Conservation (phyloP, 2,797 vertebrate species). For the Brotula barbata region DNA sequence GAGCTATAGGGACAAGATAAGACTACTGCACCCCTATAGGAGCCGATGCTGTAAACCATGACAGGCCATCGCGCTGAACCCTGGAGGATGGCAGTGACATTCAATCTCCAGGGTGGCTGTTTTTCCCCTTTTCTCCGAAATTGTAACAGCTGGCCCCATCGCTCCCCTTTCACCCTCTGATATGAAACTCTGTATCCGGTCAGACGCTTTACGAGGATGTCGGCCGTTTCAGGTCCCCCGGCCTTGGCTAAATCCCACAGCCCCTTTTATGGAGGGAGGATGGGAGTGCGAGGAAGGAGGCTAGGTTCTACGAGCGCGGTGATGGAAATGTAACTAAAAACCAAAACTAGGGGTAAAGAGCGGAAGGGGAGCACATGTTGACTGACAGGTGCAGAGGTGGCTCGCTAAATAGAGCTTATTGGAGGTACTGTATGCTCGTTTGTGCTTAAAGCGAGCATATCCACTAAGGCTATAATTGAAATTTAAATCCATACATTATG, state of each 20-base stretch:
- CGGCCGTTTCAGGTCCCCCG: conserved; percentile 62
- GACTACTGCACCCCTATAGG: conserved; percentile 8
- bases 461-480: conserved; percentile 51
- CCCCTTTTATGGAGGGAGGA: conserved; percentile 63
- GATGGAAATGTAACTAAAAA: conserved; percentile 75
- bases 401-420: conserved; percentile 54
- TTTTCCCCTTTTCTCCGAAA: conserved; percentile 6
- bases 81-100: conserved; percentile 61
- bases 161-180: conserved; percentile 63
- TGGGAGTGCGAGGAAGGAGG: conserved; percentile 28
- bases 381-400: conserved; percentile 77
- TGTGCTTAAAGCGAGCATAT: conserved; percentile 42
- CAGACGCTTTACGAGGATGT: conserved; percentile 78
- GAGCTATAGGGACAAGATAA: conserved; percentile 6
- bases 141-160: conserved; percentile 75
- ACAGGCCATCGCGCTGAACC: conserved; percentile 44
- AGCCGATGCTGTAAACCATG: conserved; percentile 56
- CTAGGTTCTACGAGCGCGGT: conserved; percentile 47
- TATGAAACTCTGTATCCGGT: conserved; percentile 75
- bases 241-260: conserved; percentile 71
- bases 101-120: conserved; percentile 67
- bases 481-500: conserved; percentile 46
- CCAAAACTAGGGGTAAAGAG: conserved; percentile 68
- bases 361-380: conserved; percentile 70
- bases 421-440: conserved; percentile 49